Evolutionary conservation across 2,113 vertebrate genomes (phyloP).

Genomic region (Neolamprologus toae): DNA sequence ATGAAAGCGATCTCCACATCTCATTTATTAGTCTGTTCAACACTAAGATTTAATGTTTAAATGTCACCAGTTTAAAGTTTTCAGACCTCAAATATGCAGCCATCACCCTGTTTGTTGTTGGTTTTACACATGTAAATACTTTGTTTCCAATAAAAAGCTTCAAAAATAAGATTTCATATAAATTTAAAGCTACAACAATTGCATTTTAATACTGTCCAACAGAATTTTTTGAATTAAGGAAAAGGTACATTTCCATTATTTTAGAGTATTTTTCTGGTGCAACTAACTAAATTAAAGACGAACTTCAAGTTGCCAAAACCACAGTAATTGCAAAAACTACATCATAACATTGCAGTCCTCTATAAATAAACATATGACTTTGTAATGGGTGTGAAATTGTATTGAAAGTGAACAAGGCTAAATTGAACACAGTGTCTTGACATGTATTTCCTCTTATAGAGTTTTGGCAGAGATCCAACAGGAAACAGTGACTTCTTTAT

Average conservation of each 20-base stretch:
- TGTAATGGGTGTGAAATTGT: neutral
- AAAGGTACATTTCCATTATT: neutral
- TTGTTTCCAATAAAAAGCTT: neutral
- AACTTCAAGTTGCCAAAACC: neutral
- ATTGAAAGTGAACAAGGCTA: neutral
- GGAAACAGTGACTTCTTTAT: neutral
- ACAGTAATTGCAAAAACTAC: accelerated
- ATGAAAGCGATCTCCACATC: accelerated
- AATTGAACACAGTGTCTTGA: neutral
- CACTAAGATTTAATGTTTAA: neutral
- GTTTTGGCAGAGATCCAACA: neutral
- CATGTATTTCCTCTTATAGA: neutral
- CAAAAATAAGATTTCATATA: neutral
- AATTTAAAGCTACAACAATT: accelerated
- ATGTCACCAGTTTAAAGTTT: neutral
- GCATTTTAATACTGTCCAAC: neutral
- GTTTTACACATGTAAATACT: accelerated
- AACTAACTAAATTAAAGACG: neutral
- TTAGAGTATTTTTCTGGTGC: accelerated
- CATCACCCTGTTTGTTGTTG: neutral
- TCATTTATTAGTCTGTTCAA: neutral
- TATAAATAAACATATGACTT: neutral
- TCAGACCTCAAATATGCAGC: neutral
- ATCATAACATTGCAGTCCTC: neutral
- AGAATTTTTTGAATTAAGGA: accelerated